Evolutionary conservation across 2,113 vertebrate genomes (phyloP), one percentile per base, ranked within the genome.

Genomic region (Tichodroma muraria): DNA sequence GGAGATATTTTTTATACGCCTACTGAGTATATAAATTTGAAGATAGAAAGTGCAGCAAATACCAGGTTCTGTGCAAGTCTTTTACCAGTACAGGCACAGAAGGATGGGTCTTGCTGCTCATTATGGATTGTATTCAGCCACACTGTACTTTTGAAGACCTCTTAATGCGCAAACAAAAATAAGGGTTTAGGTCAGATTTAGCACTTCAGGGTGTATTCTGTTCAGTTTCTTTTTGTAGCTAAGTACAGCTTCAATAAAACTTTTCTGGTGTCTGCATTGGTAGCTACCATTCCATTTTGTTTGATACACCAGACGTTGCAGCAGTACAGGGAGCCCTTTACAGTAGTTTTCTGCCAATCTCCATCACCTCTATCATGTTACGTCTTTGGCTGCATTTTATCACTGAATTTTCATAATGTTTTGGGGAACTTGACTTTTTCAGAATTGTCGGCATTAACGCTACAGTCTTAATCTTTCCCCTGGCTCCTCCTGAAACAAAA

Each of bases 41-140:
- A 95, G 92, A 90, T 53, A 81, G 92, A 93, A 89, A 94, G 77
- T 88, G 80, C 86, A 94, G 88, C 77, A 86, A 92, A 93, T 86
- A 86, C 52, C 57, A 42, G 72, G 40, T 88, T 94, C 86, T 81
- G 6, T 96, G 77, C 61, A 84, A 79, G 69, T 72, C 60, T 90
- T 63, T 35, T 85, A 70, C 50, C 73, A 63, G 44, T 37, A 52
- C 63, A 92, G 86, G 77, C 82, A 89, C 52, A 84, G 69, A 66
- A 31, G 0, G 31, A 69, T 78, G 77, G 64, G 28, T 57, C 73
- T 84, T 69, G 47, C 52, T 85, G 49, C 73, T 96, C 31, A 10
- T 71, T 88, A 45, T 68, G 72, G 56, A 8, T 75, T 86, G 22
- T 75, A 24, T 90, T 80, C 78, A 92, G 79, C 27, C 38, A 71